Base-by-base conservation (phyloP, 2,888 invertebrate genomes). In the Xestia c-nigrum region DNA sequence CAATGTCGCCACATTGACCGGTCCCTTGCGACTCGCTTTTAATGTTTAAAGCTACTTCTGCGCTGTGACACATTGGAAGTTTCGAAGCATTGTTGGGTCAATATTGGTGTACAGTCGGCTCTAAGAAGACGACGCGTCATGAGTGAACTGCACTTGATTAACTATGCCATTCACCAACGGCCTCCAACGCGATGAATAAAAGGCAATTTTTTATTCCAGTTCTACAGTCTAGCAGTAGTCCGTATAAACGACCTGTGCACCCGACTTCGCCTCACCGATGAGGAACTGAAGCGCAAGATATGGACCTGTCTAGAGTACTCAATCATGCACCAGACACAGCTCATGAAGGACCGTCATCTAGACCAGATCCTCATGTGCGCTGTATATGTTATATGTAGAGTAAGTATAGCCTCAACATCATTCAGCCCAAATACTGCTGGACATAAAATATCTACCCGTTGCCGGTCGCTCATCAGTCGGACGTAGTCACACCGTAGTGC, bases 291-390 rank as follows among this genome's bases (percentile, higher is more conserved):
- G 85, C 97, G 98, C 78, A 99, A 99, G 96, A 99, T 99, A 88
- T 99, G 99, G 99, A 99, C 99, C 0, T 98, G 99, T 89, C 98
- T 99, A 90, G 99, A 99, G 94, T 97, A 99, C 95, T 98, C 98
- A 5, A 97, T 99, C 87, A 98, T 98, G 87, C 97, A 98, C 81
- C 98, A 99, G 90, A 98, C 98, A 0, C 97, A 98, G 83, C 97
- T 99, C 67, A 98, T 99, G 98, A 97, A 97, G 89, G 99, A 99
- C 94, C 97, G 99, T 6, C 99, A 99, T 95, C 97, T 99, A 50
- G 99, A 99, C 96, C 99, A 99, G 96, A 98, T 99, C 86, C 97
- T 99, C 72, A 99, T 99, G 99, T 99, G 99, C 95, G 98, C 99
- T 82, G 98, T 99, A 84, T 99, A 99, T 95, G 99, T 99, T 80